phyloP scores from a whole-genome alignment of 2,888 invertebrate species.

The Tupiocoris notatus region DNA sequence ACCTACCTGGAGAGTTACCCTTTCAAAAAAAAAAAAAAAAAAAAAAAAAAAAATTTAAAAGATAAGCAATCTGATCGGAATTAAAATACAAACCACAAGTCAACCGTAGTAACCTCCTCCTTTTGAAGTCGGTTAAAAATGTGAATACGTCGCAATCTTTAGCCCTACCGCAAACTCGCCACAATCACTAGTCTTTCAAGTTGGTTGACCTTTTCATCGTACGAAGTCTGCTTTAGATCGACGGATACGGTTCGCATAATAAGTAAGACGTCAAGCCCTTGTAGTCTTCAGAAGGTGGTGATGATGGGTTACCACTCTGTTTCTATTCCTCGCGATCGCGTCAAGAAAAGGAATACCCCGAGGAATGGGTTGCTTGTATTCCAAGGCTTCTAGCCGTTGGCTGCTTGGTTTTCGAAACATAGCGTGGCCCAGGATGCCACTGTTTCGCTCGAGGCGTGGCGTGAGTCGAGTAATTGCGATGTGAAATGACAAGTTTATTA shows the following conservation, averaged over 20 bases:
- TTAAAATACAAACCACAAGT: too few species aligned
- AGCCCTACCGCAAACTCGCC: too few species aligned
- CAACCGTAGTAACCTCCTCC: too few species aligned
- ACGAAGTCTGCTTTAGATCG: too few species aligned
- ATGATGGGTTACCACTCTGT: not conserved
- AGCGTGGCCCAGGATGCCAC: not conserved
- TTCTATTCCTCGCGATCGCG: not conserved
- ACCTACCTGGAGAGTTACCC: too few species aligned
- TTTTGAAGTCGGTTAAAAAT: too few species aligned
- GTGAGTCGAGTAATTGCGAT: constrained; percentile 40
- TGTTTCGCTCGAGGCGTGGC: constrained; percentile 6
- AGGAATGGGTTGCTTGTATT: not conserved
- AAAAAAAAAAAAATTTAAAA: too few species aligned
- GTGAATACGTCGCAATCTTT: too few species aligned
- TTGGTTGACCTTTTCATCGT: not conserved
- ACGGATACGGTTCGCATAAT: not conserved
- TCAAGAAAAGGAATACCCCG: not conserved
- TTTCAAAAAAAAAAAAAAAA: too few species aligned
- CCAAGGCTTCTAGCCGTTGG: not conserved
- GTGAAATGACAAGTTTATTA: constrained; percentile 44
- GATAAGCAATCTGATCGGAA: too few species aligned
- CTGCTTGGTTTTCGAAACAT: not conserved
- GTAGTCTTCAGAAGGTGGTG: not conserved
- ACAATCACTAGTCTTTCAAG: not conserved
- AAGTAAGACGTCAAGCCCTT: not conserved